A percentile compares a stretch with the other conserved stretches of the same genome.
Conservation (phyloP, 2,888 invertebrate genomes). For the Dicyrtoma fusca region DNA sequence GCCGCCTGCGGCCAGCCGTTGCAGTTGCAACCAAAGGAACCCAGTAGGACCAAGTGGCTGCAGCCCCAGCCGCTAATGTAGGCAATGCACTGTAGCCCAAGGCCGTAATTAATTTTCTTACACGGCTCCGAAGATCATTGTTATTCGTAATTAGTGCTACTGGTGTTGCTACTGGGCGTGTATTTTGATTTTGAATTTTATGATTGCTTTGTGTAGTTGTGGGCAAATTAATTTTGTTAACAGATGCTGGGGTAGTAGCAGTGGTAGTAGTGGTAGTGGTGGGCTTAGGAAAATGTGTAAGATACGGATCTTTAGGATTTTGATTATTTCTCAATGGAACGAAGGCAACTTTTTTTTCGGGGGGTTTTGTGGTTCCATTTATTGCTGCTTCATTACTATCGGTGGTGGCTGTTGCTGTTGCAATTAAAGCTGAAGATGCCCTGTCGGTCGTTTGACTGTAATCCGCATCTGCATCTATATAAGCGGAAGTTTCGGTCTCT, state of each 20-base stretch:
- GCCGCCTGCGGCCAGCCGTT: neutral
- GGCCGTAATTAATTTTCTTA: slow-evolving; percentile 52
- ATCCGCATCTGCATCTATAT: too few species aligned
- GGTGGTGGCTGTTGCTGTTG: too few species aligned
- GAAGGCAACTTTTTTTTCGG: slow-evolving; percentile 19
- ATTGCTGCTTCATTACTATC: neutral
- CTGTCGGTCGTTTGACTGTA: too few species aligned
- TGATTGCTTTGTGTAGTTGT: neutral
- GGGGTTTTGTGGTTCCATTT: neutral
- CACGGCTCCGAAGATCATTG: slow-evolving; percentile 28
- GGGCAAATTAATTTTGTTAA: neutral
- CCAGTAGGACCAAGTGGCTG: slow-evolving; percentile 56
- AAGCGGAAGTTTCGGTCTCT: neutral
- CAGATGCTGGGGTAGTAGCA: too few species aligned
- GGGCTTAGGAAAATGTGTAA: neutral
- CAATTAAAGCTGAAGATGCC: too few species aligned
- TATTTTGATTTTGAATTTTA: neutral
- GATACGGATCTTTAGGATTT: slow-evolving; percentile 18
- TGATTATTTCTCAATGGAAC: slow-evolving; percentile 30
- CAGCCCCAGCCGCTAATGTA: slow-evolving; percentile 55
- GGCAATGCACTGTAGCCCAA: slow-evolving; percentile 55
- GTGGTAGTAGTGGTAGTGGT: too few species aligned
- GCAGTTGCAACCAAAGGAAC: slow-evolving; percentile 50
- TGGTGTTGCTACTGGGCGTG: neutral
- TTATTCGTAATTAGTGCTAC: neutral